Evolutionary conservation across 92 coral and sea anemone genomes (phyloP).

Genomic region (Plumapathes pennacea): DNA sequence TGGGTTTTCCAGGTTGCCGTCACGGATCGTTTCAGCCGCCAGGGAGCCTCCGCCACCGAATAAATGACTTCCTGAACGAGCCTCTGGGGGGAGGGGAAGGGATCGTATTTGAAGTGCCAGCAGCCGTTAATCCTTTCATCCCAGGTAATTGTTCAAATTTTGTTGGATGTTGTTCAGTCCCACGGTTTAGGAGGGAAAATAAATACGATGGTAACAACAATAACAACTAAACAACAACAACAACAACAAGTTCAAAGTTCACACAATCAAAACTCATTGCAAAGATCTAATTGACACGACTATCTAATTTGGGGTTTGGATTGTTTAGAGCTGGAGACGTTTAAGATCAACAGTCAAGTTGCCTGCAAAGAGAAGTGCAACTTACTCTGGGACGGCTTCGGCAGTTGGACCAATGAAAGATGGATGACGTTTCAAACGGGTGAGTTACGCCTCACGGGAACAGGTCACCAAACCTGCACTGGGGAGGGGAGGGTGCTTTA

Average conservation of each 20-base stretch:
- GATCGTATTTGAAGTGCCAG: slow-evolving; percentile 30
- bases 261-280: too few relatives aligned
- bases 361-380: slow-evolving; percentile 76
- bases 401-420: slow-evolving; percentile 56
- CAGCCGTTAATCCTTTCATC: too few relatives aligned
- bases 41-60: slow-evolving; percentile 69
- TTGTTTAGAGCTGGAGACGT: slow-evolving; percentile 49
- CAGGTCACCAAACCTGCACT: too few relatives aligned
- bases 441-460: background rate
- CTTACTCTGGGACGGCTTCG: slow-evolving; percentile 74
- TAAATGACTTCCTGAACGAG: slow-evolving; percentile 60
- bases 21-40: slow-evolving; percentile 91
- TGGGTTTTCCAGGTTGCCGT: slow-evolving; percentile 58
- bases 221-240: background rate
- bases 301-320: background rate
- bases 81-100: slow-evolving; percentile 23
- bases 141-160: too few relatives aligned
- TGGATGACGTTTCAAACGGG: slow-evolving; percentile 66
- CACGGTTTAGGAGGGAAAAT: too few relatives aligned
- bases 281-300: background rate
- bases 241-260: too few relatives aligned
- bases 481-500: too few relatives aligned
- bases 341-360: slow-evolving; percentile 63
- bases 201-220: background rate
- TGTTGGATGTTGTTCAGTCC: too few relatives aligned